Evolutionary conservation across 2,797 vertebrate genomes (phyloP), one percentile per base, ranked within the genome.

Genomic region (Pipistrellus nathusii): DNA sequence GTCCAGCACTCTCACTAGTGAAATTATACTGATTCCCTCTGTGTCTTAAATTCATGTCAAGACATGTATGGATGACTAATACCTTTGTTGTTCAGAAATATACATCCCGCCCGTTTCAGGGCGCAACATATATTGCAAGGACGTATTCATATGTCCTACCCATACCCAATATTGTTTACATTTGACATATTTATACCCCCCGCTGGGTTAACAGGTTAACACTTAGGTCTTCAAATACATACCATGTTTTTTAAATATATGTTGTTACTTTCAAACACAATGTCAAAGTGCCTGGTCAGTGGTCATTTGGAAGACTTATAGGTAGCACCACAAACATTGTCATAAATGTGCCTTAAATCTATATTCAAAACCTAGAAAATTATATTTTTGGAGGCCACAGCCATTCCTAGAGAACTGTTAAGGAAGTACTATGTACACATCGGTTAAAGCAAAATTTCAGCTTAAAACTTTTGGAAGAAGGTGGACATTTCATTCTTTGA

Each of bases 391-490:
- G 68, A 82, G 35, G n/a, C 78, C 25, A 38, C 1, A 20, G 46
- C 35, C 41, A 53, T 68, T 38, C 53, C 66, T 51, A 15, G 12
- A 35, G 14, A 95, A 48, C 32, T 68, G 53, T 77, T 93, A 86
- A 83, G 20, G 27, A 92, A 85, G 53, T 81, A 59, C 75, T 93
- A 57, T 32, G 4, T 30, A 91, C n/a, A 77, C 46, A 89, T 62
- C n/a, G 48, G 30, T 86, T 85, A 89, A 92, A 91, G 76, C 76
- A 90, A 94, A 96, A 59, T 48, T 94, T n/a, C 23, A 57, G 68
- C 46, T 57, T 83, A 88, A 94, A 86, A 12, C 57, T 89, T 21
- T 68, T 41, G 77, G 66, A 72, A 94, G 25, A 88, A 81, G 21
- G 68, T 87, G 59, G 20, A 81, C 64, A 51, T 25, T 94, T 75